These are phyloP conservation scores for Notocelia uddmanniana DNA, from an alignment of 2,888 invertebrate genomes.

Conservation along the genomic window DNA sequence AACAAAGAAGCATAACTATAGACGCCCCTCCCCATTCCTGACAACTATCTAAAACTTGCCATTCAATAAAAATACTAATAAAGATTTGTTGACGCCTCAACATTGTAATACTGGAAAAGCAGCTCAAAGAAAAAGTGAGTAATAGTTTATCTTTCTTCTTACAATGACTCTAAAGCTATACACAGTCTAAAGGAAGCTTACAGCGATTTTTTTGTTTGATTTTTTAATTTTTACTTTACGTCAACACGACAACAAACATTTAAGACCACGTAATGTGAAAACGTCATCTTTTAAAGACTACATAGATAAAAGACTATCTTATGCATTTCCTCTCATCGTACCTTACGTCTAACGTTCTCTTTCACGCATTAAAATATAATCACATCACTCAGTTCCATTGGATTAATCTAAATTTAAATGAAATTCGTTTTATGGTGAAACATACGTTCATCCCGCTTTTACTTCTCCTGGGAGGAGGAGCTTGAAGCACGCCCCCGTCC, in stretches of 20 bases:
- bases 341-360: conserved; percentile 41
- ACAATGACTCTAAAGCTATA: conserved; percentile 59
- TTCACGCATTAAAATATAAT: conserved; percentile 42
- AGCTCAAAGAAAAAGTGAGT: conserved; percentile 49
- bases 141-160: conserved; percentile 46
- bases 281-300: conserved; percentile 48
- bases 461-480: conserved; percentile 80
- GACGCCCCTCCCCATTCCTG: conserved; percentile 38
- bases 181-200: conserved; percentile 71
- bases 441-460: conserved; percentile 49
- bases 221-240: conserved; percentile 47
- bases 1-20: conserved; percentile 26
- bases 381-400: conserved; percentile 36
- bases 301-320: conserved; percentile 50
- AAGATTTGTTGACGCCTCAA: conserved; percentile 64
- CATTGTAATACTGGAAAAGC: conserved; percentile 72
- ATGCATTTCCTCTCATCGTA: conserved; percentile 17
- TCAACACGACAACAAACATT: conserved; percentile 46
- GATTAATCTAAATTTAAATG: conserved; percentile 38
- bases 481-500: conserved; percentile 77
- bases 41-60: conserved; percentile 50
- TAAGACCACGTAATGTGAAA: conserved; percentile 36
- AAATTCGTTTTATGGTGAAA: conserved; percentile 35
- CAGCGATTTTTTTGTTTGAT: conserved; percentile 52
- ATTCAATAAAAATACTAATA: conserved; percentile 48